phyloP scores from a whole-genome alignment of 2,888 invertebrate genomes.

The Pollenia amentaria region DNA sequence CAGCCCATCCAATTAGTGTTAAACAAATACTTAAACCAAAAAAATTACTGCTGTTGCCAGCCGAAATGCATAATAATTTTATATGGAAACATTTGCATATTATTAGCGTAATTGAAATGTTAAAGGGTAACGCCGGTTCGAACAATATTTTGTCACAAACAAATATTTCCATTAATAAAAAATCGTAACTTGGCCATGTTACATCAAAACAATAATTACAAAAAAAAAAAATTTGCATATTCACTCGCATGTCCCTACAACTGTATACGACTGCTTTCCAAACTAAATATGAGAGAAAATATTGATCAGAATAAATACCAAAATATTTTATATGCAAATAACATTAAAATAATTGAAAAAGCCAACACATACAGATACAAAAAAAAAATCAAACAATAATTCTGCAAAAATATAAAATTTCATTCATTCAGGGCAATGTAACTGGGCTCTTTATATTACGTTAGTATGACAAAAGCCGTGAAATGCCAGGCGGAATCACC shows the following conservation, averaged over 20 bases:
- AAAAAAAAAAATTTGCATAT: slow-evolving; percentile 54
- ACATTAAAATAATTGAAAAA: slow-evolving; percentile 74
- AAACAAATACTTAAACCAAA: neutral
- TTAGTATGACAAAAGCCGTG: neutral
- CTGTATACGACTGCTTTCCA: neutral
- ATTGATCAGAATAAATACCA: slow-evolving; percentile 55
- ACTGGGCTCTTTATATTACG: neutral
- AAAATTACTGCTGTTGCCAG: neutral
- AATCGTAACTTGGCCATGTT: slow-evolving; percentile 18
- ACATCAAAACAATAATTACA: slow-evolving; percentile 30
- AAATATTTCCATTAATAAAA: slow-evolving; percentile 38
- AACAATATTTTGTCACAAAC: slow-evolving; percentile 22
- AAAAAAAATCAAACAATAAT: slow-evolving; percentile 1
- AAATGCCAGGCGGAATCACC: slow-evolving; percentile 17
- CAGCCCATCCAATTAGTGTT: too few relatives aligned
- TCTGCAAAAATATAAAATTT: slow-evolving; percentile 8
- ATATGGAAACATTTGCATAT: slow-evolving; percentile 51
- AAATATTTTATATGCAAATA: slow-evolving; percentile 72
- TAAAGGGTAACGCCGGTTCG: slow-evolving; percentile 44
- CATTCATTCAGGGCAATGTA: neutral
- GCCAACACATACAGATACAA: slow-evolving; percentile 45
- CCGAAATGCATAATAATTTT: slow-evolving; percentile 19
- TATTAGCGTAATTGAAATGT: slow-evolving; percentile 62
- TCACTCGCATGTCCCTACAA: slow-evolving; percentile 6
- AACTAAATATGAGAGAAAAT: slow-evolving; percentile 31